These are phyloP conservation scores for Saccopteryx bilineata DNA, from an alignment of 2,113 vertebrate genomes.

Conservation along the genomic window DNA sequence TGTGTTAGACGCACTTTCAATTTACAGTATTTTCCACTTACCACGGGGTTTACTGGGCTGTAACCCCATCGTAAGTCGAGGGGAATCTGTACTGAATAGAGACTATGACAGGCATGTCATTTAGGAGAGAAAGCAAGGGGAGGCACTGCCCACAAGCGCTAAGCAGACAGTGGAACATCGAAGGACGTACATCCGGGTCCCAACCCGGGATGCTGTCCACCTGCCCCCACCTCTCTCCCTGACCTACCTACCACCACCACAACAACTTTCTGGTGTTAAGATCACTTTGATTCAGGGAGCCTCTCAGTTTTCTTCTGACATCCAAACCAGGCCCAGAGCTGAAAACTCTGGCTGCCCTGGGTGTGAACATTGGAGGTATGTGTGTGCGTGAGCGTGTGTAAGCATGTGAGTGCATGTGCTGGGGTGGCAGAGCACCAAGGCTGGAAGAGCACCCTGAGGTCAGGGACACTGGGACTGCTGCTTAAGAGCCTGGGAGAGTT, in stretches of 20 bases:
- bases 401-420: too few species aligned
- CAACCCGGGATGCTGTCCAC: accelerated
- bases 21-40: not conserved
- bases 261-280: not conserved
- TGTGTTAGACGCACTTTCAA: not conserved
- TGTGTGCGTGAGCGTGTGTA: too few species aligned
- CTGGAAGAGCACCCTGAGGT: not conserved
- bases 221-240: not conserved
- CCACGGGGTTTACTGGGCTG: not conserved
- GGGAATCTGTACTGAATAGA: not conserved
- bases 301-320: not conserved
- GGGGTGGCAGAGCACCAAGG: not conserved
- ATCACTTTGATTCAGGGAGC: not conserved
- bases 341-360: not conserved
- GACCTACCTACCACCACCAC: too few species aligned
- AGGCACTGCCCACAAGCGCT: not conserved
- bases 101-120: not conserved
- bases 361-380: accelerated
- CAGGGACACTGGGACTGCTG: not conserved
- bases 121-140: not conserved
- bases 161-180: accelerated
- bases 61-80: not conserved
- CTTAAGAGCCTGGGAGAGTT: not conserved
- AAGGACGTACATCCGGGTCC: accelerated
- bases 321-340: too few species aligned